These are phyloP conservation scores for Drosophila melanica DNA, from an alignment of 1,140 invertebrate species.

Conservation along the genomic window DNA sequence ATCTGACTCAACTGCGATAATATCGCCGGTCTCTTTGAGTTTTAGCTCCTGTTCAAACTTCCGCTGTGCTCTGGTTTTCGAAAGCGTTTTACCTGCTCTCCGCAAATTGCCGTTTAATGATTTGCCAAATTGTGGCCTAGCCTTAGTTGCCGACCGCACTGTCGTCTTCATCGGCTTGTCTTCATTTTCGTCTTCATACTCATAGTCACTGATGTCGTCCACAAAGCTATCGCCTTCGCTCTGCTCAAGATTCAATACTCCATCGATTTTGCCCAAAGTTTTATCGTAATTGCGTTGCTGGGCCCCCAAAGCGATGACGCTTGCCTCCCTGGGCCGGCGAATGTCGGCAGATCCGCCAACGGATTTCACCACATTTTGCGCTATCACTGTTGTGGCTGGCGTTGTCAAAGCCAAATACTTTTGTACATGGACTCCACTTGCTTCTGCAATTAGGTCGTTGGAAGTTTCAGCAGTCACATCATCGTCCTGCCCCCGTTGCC, in stretches of 20 bases:
- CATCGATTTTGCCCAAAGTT: slow-evolving; percentile 72
- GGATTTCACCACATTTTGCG: slow-evolving; percentile 6
- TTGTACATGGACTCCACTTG: slow-evolving; percentile 47
- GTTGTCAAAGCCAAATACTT: slow-evolving; percentile 36
- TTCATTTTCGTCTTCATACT: slow-evolving; percentile 52
- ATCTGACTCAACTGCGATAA: slow-evolving; percentile 31
- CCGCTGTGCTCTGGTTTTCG: slow-evolving; percentile 44
- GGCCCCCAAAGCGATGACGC: slow-evolving; percentile 11
- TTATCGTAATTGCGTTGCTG: slow-evolving; percentile 58
- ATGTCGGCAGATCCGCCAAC: neutral
- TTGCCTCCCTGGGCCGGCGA: slow-evolving; percentile 12
- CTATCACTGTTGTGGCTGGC: neutral
- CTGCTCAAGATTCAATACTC: slow-evolving; percentile 50
- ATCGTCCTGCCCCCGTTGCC: slow-evolving; percentile 21
- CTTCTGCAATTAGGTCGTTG: slow-evolving; percentile 79
- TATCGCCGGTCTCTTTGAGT: slow-evolving; percentile 36
- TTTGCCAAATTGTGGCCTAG: slow-evolving; percentile 77
- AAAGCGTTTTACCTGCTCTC: slow-evolving; percentile 65
- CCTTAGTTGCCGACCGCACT: slow-evolving; percentile 20
- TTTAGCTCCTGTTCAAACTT: slow-evolving; percentile 20
- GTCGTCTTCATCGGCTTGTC: slow-evolving; percentile 13
- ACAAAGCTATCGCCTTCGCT: slow-evolving; percentile 16
- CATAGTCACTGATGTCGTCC: slow-evolving; percentile 56
- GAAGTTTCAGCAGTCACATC: slow-evolving; percentile 62
- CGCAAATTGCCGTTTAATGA: slow-evolving; percentile 81